Base-by-base conservation (phyloP, 1,140 invertebrate genomes). In the Saccostrea glomerata region DNA sequence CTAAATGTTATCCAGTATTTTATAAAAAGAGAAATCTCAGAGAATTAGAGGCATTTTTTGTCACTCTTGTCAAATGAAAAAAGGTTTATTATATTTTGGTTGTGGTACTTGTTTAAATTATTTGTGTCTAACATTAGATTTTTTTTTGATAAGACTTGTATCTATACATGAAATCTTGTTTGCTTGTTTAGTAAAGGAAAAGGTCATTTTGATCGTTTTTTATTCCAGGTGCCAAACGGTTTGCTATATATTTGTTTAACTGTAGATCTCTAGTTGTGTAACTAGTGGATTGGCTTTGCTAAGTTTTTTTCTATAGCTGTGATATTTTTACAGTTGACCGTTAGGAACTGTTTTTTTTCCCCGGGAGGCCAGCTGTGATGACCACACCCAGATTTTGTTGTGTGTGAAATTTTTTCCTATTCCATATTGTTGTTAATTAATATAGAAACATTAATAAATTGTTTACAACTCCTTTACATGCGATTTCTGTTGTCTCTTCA, bases 371-470 rank as follows among this genome's bases (percentile, higher is more conserved):
- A 36, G 70, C 13, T 73, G 70, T 73, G 70, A 73, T 30, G 70
- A 17, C 70, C 11, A 73, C 70, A 36, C 70, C 70, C 58, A 17
- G 5, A 30, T 73, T 30, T 73, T 73, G 23, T 73, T 73, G 70
- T 73, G 58, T 63, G 70, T 73, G 70, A 73, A 23, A 73, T 30
- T 73, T 63, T 73, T 73, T 36, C 70, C 70, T 73, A 73, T 73
- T 73, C 70, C 70, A 73, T 73, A 13, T 25, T 73, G 70, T 73
- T 73, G 25, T 73, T 73, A 73, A 63, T 47, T 47, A 47, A 20
- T 73, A 30, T 73, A 73, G 70, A 73, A 15, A 73, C 70, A 73
- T 73, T 73, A 73, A 73, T 73, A 73, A 73, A 73, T 30, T 73
- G 70, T 73, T 73, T 73, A 30, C 70, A 25, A 73, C 11, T 73